Conservation (phyloP, 2,888 invertebrate genomes). For the Spodoptera littoralis region DNA sequence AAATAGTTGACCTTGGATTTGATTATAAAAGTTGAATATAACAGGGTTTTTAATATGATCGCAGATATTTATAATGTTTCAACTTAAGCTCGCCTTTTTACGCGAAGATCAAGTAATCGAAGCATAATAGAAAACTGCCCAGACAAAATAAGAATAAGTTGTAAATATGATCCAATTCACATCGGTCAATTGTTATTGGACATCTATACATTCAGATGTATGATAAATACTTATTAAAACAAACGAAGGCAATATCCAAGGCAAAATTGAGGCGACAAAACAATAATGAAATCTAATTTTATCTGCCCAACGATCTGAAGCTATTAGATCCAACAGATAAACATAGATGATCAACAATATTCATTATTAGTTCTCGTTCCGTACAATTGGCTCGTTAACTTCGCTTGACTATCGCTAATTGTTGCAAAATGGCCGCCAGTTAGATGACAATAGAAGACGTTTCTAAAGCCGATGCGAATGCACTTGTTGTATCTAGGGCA, state of each 20-base stretch:
- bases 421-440: conserved; percentile 79
- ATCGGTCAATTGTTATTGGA: not conserved
- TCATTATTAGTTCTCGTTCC: conserved; percentile 57
- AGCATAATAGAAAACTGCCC: too few relatives aligned
- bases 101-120: too few relatives aligned
- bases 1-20: too few relatives aligned
- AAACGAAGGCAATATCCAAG: not conserved
- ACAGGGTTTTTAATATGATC: too few relatives aligned
- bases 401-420: conserved; percentile 77
- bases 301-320: conserved; percentile 50
- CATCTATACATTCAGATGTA: not conserved
- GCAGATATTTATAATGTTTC: too few relatives aligned
- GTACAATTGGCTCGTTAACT: conserved; percentile 81
- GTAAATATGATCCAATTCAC: not conserved
- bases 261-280: conserved; percentile 11
- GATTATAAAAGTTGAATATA: too few relatives aligned
- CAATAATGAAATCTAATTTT: conserved; percentile 47
- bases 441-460: conserved; percentile 75
- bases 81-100: too few relatives aligned
- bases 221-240: not conserved
- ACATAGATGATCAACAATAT: conserved; percentile 60
- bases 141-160: too few relatives aligned
- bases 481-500: conserved; percentile 66
- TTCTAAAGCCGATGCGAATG: conserved; percentile 56
- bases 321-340: conserved; percentile 52